Conservation (phyloP, 2,888 invertebrate species). For the Drosophila monieri region DNA sequence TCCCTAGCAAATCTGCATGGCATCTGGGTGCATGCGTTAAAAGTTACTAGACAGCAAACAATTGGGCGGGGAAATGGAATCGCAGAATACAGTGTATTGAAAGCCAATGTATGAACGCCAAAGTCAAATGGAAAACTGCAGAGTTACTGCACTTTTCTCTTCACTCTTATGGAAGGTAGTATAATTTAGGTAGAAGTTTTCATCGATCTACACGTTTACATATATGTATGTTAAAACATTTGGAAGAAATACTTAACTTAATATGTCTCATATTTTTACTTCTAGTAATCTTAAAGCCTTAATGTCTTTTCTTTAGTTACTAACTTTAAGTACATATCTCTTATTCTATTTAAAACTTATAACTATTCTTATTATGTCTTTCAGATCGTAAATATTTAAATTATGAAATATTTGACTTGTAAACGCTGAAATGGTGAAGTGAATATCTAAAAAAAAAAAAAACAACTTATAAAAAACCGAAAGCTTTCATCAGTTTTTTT, state of each 20-base stretch:
- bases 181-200: neutral
- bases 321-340: neutral
- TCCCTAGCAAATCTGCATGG: slow-evolving; percentile 70
- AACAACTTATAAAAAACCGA: slow-evolving; percentile 1
- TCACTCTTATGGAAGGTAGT: neutral
- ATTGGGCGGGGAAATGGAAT: slow-evolving; percentile 34
- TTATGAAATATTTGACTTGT: neutral
- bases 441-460: slow-evolving; percentile 2
- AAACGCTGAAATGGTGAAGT: neutral
- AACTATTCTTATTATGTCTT: neutral
- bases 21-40: slow-evolving; percentile 49
- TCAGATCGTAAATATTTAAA: neutral
- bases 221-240: neutral
- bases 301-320: no score
- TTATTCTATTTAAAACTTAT: neutral
- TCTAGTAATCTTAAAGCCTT: no score
- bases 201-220: neutral
- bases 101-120: slow-evolving; percentile 68
- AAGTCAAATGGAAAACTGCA: slow-evolving; percentile 73
- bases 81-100: slow-evolving; percentile 58
- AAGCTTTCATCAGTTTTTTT: slow-evolving; percentile 7
- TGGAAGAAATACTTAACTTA: neutral
- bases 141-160: slow-evolving; percentile 61
- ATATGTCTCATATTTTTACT: no score
- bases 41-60: slow-evolving; percentile 72